A percentile compares a stretch with the other conserved stretches of the same genome.
These are phyloP conservation scores for Lomographa bimaculata DNA, from an alignment of 2,888 invertebrate species.

Conservation along the genomic window DNA sequence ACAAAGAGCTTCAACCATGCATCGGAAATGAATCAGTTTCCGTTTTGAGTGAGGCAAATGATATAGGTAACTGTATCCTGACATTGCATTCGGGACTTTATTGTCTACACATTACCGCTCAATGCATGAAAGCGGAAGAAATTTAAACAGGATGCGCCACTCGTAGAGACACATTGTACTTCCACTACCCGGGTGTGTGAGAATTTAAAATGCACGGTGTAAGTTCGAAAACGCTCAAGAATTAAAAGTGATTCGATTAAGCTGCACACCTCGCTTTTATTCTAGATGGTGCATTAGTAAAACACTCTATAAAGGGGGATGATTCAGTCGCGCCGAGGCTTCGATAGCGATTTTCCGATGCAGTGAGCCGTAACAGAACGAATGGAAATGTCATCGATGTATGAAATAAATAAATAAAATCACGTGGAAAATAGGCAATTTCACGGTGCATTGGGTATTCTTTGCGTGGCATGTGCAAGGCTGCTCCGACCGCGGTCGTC, in stretches of 20 bases:
- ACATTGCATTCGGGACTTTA: constrained; percentile 59
- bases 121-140: constrained; percentile 42
- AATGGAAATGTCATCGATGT: constrained; percentile 72
- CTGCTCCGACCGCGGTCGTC: constrained; percentile 45
- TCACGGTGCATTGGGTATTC: constrained; percentile 80
- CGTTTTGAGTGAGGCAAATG: constrained; percentile 74
- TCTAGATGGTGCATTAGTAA: constrained; percentile 34
- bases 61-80: constrained; percentile 58
- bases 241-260: constrained; percentile 52
- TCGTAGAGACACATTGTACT: constrained; percentile 51
- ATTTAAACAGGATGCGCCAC: constrained; percentile 54
- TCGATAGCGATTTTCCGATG: constrained; percentile 53
- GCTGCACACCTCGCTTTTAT: constrained; percentile 23
- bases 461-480: constrained; percentile 66
- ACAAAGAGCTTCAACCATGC: constrained; percentile 80
- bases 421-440: constrained; percentile 83
- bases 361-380: constrained; percentile 52
- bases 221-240: constrained; percentile 52
- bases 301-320: constrained; percentile 29
- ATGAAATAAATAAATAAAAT: constrained; percentile 82
- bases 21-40: constrained; percentile 83
- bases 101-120: constrained; percentile 45
- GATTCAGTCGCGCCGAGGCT: constrained; percentile 36
- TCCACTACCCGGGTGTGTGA: constrained; percentile 39
- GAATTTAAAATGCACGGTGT: constrained; percentile 58